Percentiles rank a stretch among this genome's conserved stretches.
phyloP scores from a whole-genome alignment of 2,888 invertebrate genomes.

The Anthrax anthrax region DNA sequence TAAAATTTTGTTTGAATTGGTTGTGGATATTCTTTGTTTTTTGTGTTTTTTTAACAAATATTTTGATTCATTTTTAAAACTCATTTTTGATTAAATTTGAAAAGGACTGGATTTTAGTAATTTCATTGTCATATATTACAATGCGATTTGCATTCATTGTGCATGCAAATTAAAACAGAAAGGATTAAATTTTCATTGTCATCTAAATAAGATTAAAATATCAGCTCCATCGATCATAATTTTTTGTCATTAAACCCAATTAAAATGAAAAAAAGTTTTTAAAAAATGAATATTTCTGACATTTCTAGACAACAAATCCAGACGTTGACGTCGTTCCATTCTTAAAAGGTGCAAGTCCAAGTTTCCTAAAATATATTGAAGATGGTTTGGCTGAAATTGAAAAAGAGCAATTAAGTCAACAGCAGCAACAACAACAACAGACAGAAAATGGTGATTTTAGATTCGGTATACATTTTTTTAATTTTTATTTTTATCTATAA shows the following conservation, averaged over 20 bases:
- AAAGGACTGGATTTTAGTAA: too few species aligned
- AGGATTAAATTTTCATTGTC: too few species aligned
- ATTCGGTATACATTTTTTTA: slow-evolving; percentile 11
- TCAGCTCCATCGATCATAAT: too few species aligned
- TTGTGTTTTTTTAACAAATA: neutral
- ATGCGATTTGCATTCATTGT: too few species aligned
- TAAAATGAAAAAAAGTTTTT: too few species aligned
- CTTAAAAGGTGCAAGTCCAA: slow-evolving; percentile 31
- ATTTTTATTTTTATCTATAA: neutral
- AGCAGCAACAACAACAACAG: slow-evolving; percentile 9
- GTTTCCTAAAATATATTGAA: slow-evolving; percentile 33
- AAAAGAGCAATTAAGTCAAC: slow-evolving; percentile 15
- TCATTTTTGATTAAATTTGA: too few species aligned
- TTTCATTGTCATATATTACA: too few species aligned
- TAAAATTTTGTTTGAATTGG: neutral
- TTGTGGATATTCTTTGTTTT: too few species aligned
- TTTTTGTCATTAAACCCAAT: too few species aligned
- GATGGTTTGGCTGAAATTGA: slow-evolving; percentile 34
- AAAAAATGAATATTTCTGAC: too few species aligned
- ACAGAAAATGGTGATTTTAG: slow-evolving; percentile 16
- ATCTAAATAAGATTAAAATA: too few species aligned
- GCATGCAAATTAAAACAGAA: too few species aligned
- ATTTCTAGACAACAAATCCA: slow-evolving; percentile 30
- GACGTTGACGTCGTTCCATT: slow-evolving; percentile 32
- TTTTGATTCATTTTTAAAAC: neutral